Evolutionary conservation across 2,797 vertebrate species (phyloP), one percentile per base, ranked within the genome.

Genomic region (Pogonophryne albipinna): DNA sequence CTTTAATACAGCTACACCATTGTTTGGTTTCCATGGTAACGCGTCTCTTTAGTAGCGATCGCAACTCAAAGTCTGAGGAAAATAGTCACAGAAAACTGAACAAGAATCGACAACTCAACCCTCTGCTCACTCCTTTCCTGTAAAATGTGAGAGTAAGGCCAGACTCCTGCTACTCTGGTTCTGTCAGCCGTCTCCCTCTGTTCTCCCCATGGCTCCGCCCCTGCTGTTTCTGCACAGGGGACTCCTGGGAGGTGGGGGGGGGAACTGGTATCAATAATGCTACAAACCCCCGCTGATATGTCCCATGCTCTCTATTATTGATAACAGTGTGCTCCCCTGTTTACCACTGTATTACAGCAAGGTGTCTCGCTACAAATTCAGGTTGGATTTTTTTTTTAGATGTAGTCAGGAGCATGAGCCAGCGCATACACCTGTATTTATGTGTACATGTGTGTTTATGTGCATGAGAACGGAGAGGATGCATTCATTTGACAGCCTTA

Each of bases 221-320:
- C 85, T 3, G 52, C 83, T 87, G 83, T 71, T 88, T 56, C 67
- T 69, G 64, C 80, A 57, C 64, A 59, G 67, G 76, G 61, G 58
- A 79, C 77, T 72, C 69, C 72, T 58, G 55, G 58, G 49, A 55
- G 49, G 10, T 47, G 62, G 58, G 42, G 41, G 78, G 64, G 57
- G n/a, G n/a, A 71, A 79, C 61, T 81, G 76, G 84, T 90, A 88
- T 90, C 82, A 85, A 86, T 90, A 82, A 79, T 61, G 73, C 64
- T 56, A 61, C 64, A 59, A 70, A 68, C 78, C 74, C 78, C 74
- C 51, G 85, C 41, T 38, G 80, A 74, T 81, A 56, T 75, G 76
- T 80, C 78, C 78, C 66, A 67, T 75, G 71, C 31, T 4, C 68
- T 84, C 59, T 61, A 80, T 84, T 87, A 90, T 89, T 89, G 66